Conservation (phyloP, 1,140 invertebrate species). For the Ostrea denselamellosa region DNA sequence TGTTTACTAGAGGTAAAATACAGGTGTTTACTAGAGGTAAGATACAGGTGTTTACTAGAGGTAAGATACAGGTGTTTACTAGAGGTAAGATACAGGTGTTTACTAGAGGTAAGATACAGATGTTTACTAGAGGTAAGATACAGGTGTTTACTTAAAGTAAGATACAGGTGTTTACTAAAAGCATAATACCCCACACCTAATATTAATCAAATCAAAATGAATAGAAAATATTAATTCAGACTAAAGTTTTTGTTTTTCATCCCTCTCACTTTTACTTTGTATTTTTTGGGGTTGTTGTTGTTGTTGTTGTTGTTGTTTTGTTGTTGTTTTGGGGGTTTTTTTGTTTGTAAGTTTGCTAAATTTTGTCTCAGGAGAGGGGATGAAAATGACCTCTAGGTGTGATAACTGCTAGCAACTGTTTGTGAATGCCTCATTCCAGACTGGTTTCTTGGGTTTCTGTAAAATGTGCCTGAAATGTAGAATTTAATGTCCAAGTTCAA, state of each 20-base stretch:
- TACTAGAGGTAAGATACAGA: background rate
- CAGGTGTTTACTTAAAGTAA: constrained; percentile 52
- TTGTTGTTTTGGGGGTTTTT: no score
- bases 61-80: no score
- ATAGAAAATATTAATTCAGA: background rate
- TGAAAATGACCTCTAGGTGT: background rate
- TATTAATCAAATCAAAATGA: no score
- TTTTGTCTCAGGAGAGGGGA: background rate
- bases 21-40: no score
- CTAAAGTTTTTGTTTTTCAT: background rate
- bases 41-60: no score
- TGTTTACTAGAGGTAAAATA: no score
- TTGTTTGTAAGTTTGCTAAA: no score
- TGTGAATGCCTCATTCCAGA: background rate
- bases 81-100: no score
- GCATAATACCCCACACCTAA: background rate
- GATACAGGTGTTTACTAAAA: background rate
- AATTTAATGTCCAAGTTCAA: background rate
- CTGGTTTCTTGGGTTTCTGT: background rate
- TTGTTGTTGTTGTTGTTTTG: no score
- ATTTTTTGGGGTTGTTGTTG: background rate
- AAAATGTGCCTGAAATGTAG: background rate
- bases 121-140: background rate
- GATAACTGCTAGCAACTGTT: background rate
- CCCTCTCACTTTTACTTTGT: background rate